A percentile compares a stretch with the other conserved stretches of the same genome.
phyloP scores from a whole-genome alignment of 2,113 vertebrate species.

The Parus major region DNA sequence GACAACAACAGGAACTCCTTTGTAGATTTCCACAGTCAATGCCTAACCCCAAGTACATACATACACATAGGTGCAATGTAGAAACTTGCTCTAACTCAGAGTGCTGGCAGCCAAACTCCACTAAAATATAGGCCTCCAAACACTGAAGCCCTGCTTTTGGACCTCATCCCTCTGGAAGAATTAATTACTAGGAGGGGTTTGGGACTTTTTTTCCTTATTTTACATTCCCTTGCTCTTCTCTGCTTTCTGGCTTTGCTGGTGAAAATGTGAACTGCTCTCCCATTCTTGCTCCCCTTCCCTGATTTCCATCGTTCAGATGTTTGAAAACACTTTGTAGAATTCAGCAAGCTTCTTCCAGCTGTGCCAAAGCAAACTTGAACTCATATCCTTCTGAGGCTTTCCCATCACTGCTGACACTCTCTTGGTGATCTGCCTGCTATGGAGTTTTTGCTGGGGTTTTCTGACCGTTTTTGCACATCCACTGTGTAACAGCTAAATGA shows the following conservation, averaged over 20 bases:
- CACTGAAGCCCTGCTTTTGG: background rate
- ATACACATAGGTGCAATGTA: background rate
- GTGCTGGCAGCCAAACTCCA: background rate
- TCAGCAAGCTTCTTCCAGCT: slow-evolving; percentile 12
- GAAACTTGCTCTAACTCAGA: background rate
- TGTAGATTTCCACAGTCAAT: background rate
- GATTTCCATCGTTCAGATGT: slow-evolving; percentile 26
- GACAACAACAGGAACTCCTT: background rate
- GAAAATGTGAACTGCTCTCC: background rate
- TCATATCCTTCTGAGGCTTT: slow-evolving; percentile 49
- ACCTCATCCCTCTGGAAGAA: background rate
- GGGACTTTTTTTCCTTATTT: background rate
- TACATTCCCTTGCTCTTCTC: background rate
- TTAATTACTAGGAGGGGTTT: background rate
- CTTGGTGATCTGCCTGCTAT: slow-evolving; percentile 35
- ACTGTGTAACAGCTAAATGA: slow-evolving; percentile 13
- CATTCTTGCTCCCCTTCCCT: background rate
- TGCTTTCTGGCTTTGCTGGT: background rate
- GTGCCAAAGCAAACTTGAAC: slow-evolving; percentile 64
- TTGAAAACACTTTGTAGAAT: slow-evolving; percentile 14
- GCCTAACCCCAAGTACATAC: background rate
- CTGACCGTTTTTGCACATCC: slow-evolving; percentile 49
- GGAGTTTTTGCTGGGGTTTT: slow-evolving; percentile 36
- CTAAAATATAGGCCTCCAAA: background rate
- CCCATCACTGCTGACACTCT: slow-evolving; percentile 31